Conservation (phyloP, 2,113 vertebrate genomes). For the Eclectus roratus region DNA sequence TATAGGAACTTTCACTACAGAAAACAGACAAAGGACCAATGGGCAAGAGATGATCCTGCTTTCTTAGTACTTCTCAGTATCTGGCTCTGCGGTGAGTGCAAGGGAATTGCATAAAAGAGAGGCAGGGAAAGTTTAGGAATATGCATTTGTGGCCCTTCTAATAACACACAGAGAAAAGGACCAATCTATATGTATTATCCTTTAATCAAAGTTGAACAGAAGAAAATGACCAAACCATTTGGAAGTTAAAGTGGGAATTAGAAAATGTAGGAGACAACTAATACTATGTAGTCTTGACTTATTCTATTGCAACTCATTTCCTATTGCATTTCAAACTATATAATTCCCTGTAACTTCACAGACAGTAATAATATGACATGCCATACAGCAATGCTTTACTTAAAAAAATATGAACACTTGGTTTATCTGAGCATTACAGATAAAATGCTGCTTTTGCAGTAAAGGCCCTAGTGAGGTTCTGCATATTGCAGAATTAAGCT, state of each 20-base stretch:
- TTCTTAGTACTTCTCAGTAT: slow-evolving; percentile 93
- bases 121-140: neutral
- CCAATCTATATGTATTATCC: neutral
- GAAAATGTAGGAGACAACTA: neutral
- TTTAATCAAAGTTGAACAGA: neutral
- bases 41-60: slow-evolving; percentile 95
- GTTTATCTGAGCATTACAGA: neutral
- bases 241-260: neutral
- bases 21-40: slow-evolving; percentile 98
- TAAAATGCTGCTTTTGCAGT: neutral
- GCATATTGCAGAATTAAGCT: neutral
- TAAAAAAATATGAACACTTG: neutral
- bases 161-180: neutral
- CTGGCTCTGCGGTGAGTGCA: slow-evolving; percentile 91
- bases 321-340: neutral
- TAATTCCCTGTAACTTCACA: neutral
- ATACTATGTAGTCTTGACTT: neutral
- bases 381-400: neutral
- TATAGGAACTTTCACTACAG: slow-evolving; percentile 99
- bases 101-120: neutral
- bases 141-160: rapidly evolving
- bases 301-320: neutral
- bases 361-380: neutral
- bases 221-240: neutral
- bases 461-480: neutral